These are phyloP conservation scores for Anableps anableps DNA, from an alignment of 2,797 vertebrate species.

Conservation along the genomic window DNA sequence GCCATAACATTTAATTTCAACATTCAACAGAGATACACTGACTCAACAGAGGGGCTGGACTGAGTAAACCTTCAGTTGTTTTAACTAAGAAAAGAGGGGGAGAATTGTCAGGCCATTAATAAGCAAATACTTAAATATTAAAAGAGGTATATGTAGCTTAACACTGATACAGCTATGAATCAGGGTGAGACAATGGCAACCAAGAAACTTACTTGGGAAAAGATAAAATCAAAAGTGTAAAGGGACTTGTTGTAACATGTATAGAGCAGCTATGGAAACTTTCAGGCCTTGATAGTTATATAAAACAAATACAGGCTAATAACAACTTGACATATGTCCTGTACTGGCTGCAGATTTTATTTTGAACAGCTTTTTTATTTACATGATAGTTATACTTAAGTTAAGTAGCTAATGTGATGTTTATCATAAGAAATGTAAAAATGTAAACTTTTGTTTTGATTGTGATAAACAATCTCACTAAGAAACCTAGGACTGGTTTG, in stretches of 20 bases:
- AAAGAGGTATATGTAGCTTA: neutral
- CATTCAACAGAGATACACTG: slow-evolving; percentile 11
- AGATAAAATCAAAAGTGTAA: slow-evolving; percentile 26
- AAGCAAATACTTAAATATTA: neutral
- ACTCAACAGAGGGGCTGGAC: slow-evolving; percentile 12
- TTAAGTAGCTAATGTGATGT: neutral
- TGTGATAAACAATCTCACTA: neutral
- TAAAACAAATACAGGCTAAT: slow-evolving; percentile 12
- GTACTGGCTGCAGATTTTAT: neutral
- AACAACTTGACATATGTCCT: neutral
- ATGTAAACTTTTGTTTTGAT: neutral
- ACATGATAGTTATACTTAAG: neutral
- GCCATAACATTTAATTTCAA: slow-evolving; percentile 11
- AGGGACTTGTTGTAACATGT: slow-evolving; percentile 60
- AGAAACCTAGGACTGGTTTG: neutral
- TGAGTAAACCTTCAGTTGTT: slow-evolving; percentile 43
- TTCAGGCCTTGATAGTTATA: slow-evolving; percentile 15
- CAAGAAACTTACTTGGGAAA: neutral
- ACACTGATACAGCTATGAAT: neutral
- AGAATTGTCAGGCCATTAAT: neutral
- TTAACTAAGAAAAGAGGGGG: slow-evolving; percentile 24
- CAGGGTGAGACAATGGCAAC: neutral
- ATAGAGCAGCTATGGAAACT: slow-evolving; percentile 43
- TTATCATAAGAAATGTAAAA: neutral
- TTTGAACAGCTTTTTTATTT: neutral